Conservation (phyloP, 2,113 vertebrate genomes). For the Elephantulus edwardii region DNA sequence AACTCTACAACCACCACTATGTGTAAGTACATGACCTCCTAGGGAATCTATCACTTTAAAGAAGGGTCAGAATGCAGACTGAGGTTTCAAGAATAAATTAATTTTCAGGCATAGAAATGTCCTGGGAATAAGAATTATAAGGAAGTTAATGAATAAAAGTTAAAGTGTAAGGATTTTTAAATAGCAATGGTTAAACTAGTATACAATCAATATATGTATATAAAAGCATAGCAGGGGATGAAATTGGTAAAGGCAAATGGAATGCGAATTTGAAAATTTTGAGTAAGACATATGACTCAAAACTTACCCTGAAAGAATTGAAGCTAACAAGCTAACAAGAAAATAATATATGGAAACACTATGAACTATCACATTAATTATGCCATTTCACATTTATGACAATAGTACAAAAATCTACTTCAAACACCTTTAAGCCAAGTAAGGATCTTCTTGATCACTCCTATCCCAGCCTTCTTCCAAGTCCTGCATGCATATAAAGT, state of each 20-base stretch:
- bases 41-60: neutral
- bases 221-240: neutral
- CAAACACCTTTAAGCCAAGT: too few relatives aligned
- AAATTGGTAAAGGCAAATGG: neutral
- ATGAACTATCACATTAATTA: too few relatives aligned
- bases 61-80: neutral
- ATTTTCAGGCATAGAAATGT: neutral
- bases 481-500: too few relatives aligned
- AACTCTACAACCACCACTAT: neutral
- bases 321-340: too few relatives aligned
- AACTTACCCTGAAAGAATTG: neutral
- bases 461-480: too few relatives aligned
- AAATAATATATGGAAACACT: too few relatives aligned
- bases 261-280: neutral
- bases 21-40: neutral
- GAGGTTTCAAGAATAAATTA: neutral
- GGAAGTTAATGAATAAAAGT: neutral
- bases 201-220: too few relatives aligned
- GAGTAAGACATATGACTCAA: conserved; percentile 1
- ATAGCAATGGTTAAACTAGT: neutral
- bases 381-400: too few relatives aligned
- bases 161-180: neutral
- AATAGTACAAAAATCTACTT: too few relatives aligned
- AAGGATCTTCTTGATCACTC: too few relatives aligned
- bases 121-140: neutral